Percentiles rank a stretch among this genome's conserved stretches.
Evolutionary conservation across 2,797 vertebrate species (phyloP).

Genomic region (Rhynchotus rufescens): DNA sequence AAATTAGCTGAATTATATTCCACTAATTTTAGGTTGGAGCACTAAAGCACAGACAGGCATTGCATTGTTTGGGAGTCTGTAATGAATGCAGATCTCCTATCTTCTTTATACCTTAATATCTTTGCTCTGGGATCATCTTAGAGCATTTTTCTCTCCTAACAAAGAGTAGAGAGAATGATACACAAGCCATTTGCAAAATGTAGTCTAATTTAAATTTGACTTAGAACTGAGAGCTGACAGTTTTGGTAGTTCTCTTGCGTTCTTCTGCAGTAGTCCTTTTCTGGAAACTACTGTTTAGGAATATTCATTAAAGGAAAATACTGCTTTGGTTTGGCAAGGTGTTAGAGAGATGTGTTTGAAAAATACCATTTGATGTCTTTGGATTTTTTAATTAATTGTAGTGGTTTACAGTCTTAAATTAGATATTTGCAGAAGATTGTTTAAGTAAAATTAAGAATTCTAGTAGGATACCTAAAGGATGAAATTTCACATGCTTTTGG

Average conservation of each 20-base stretch:
- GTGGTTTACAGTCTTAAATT: background rate
- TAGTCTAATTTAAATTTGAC: background rate
- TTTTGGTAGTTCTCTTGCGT: background rate
- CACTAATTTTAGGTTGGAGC: background rate
- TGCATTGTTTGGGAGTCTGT: background rate
- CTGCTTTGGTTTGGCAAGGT: background rate
- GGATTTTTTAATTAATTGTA: background rate
- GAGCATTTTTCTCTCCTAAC: background rate
- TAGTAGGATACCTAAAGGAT: background rate
- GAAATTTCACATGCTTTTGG: background rate
- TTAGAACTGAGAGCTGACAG: background rate
- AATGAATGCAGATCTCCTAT: background rate
- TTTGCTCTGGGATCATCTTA: background rate
- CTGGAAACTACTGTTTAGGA: background rate
- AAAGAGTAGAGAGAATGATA: background rate
- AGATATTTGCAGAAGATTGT: background rate
- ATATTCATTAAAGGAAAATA: background rate
- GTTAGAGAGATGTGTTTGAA: background rate
- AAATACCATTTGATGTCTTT: background rate
- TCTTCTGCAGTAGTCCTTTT: background rate
- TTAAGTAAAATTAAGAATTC: background rate
- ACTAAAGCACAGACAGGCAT: background rate
- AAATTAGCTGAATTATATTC: background rate
- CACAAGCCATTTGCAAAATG: background rate
- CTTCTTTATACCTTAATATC: background rate